Evolutionary conservation across 2,888 invertebrate species (phyloP).

Genomic region (Hipparchia sbordonii): DNA sequence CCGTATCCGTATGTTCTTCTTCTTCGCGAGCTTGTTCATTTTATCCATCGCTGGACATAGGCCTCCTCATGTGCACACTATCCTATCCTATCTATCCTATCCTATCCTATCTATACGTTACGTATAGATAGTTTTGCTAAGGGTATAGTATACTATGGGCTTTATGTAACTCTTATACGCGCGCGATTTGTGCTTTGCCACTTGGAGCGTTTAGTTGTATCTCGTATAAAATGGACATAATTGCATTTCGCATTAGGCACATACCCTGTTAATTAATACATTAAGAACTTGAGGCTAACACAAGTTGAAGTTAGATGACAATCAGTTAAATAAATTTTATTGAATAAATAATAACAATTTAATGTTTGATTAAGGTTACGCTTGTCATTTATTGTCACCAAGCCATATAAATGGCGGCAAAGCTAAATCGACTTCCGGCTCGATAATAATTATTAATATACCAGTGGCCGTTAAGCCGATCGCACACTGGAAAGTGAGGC

Average conservation of each 20-base stretch:
- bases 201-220: too few species aligned
- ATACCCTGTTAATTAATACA: neutral
- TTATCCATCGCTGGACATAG: too few species aligned
- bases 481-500: neutral
- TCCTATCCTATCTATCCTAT: too few species aligned
- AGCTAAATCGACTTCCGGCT: slow-evolving; percentile 17
- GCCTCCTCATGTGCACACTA: too few species aligned
- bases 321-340: slow-evolving; percentile 11
- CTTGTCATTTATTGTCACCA: slow-evolving; percentile 24
- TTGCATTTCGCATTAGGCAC: neutral
- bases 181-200: too few species aligned
- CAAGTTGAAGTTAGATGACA: neutral
- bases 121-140: too few species aligned
- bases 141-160: too few species aligned
- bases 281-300: neutral
- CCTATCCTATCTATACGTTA: too few species aligned
- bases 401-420: slow-evolving; percentile 11
- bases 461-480: neutral
- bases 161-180: too few species aligned
- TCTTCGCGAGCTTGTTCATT: too few species aligned
- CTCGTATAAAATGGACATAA: too few species aligned
- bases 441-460: neutral
- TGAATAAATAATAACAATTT: neutral
- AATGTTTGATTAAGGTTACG: slow-evolving; percentile 23
- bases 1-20: too few species aligned